A percentile compares a stretch with the other conserved stretches of the same genome.
phyloP scores from a whole-genome alignment of 2,797 vertebrate species.

The Gila robusta region DNA sequence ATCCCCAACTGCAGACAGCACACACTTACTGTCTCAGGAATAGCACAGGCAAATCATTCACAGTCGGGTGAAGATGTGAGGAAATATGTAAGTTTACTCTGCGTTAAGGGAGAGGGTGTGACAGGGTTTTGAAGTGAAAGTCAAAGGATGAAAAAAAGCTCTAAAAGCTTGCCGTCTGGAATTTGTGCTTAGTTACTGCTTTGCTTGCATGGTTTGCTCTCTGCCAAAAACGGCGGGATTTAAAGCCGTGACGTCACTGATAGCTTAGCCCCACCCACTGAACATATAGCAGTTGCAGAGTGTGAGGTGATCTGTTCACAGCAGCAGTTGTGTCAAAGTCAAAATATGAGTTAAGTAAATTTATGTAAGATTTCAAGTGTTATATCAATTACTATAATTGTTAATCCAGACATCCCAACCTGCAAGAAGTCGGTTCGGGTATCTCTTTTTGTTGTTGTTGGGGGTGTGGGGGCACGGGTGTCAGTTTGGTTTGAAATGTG shows the following conservation, averaged over 20 bases:
- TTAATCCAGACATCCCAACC: background rate
- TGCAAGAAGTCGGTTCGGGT: too few relatives aligned
- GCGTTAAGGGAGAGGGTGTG: conserved; percentile 13
- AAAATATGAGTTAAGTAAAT: background rate
- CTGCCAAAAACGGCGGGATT: background rate
- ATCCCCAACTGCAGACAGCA: background rate
- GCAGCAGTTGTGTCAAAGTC: background rate
- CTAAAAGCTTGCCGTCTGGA: background rate
- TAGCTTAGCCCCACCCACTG: background rate
- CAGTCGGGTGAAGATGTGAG: background rate
- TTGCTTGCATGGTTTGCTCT: background rate
- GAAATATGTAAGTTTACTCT: background rate
- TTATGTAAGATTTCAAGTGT: background rate
- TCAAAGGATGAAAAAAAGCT: background rate
- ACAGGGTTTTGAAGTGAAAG: background rate
- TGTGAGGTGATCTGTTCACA: background rate
- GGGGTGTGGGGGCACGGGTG: too few relatives aligned
- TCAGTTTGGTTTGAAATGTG: too few relatives aligned
- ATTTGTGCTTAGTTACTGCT: background rate
- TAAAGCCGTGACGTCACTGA: background rate
- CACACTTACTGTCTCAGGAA: background rate
- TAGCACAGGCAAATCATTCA: background rate
- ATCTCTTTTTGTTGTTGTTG: too few relatives aligned
- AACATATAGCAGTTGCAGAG: too few relatives aligned
- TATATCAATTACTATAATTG: background rate